Base-by-base conservation (phyloP, 2,113 vertebrate genomes). In the Charina bottae region DNA sequence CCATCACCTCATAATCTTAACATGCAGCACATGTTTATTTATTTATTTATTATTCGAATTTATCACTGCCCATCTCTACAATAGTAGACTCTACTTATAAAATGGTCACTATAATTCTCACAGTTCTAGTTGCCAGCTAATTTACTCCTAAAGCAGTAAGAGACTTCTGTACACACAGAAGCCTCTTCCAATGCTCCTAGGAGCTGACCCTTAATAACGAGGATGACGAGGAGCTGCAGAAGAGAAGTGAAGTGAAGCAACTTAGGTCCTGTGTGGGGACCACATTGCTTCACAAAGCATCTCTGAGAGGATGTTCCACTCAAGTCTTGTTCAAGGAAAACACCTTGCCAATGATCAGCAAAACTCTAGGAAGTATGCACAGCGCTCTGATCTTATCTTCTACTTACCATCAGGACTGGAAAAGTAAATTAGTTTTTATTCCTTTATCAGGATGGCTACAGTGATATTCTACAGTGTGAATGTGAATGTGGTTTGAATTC, bases 361-460 rank as follows among this genome's bases (percentile, higher is more conserved):
- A 6, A n/a, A 64, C 26, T 64, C 62, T 28, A 68, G 62, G 4
- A 68, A 72, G n/a, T 15, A 17, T 72, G n/a, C n/a, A 33, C 28
- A 6, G 12, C 33, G n/a, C n/a, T 33, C 12, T 72, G 64, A 26
- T 68, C 12, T 68, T 72, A 72, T 72, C n/a, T 33, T 72, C 85
- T 89, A 85, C 90, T 95, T 90, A 93, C 83, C 1, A 0, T 89
- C 4, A 91, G 85, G 92, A 93, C 59, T 19, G 24, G 92, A 37
- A 87, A 90, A 37, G 33, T 13, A 60, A 90, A 95, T 26, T 46
- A 94, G 95, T 93, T 91, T 83, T 85, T 0, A 53, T 85, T 78
- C 72, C 37, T 83, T 58, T n/a, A 33, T 58, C 3, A n/a, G 55
- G 54, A n/a, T 58, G n/a, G 26, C 13, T 26, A 28, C 58, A 62